Percentiles rank a stretch among this genome's conserved stretches.
Conservation (phyloP, 2,113 vertebrate species). For the Hemibagrus wyckioides region DNA sequence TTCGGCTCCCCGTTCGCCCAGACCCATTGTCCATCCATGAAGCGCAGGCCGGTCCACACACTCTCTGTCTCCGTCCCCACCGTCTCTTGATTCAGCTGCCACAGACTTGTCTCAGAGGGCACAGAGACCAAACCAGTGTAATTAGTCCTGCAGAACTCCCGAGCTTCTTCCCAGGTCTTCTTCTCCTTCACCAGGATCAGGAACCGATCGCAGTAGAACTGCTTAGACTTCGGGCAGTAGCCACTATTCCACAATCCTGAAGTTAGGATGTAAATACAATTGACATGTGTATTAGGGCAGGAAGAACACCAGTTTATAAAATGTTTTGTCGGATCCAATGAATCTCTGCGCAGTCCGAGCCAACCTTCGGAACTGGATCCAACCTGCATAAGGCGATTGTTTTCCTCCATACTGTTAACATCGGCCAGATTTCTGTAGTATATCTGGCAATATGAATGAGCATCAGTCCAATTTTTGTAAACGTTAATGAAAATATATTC, state of each 20-base stretch:
- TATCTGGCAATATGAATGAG: constrained; percentile 18
- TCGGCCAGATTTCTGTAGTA: constrained; percentile 15
- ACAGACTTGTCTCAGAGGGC: background rate
- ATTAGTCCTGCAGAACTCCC: constrained; percentile 21
- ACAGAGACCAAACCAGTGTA: constrained; percentile 39
- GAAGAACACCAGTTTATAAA: no score
- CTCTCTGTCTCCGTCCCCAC: background rate
- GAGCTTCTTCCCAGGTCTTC: constrained; percentile 47
- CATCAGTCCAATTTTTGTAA: background rate
- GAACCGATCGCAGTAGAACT: constrained; percentile 28
- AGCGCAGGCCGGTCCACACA: constrained; percentile 47
- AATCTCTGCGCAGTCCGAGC: constrained; percentile 12
- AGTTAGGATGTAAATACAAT: background rate
- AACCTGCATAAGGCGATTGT: background rate
- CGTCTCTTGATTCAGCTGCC: background rate
- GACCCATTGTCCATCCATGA: constrained; percentile 37
- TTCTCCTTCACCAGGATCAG: constrained; percentile 36
- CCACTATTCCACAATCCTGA: background rate
- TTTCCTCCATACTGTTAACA: background rate
- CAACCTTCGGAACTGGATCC: background rate
- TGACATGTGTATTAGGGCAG: fast-evolving
- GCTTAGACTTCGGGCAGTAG: fast-evolving
- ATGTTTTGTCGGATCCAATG: no score
- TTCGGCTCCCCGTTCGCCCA: constrained; percentile 15
- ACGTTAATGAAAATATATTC: background rate